A percentile compares a stretch with the other conserved stretches of the same genome.
Conservation (phyloP, 1,140 invertebrate species). For the Lordiphosa mommai region DNA sequence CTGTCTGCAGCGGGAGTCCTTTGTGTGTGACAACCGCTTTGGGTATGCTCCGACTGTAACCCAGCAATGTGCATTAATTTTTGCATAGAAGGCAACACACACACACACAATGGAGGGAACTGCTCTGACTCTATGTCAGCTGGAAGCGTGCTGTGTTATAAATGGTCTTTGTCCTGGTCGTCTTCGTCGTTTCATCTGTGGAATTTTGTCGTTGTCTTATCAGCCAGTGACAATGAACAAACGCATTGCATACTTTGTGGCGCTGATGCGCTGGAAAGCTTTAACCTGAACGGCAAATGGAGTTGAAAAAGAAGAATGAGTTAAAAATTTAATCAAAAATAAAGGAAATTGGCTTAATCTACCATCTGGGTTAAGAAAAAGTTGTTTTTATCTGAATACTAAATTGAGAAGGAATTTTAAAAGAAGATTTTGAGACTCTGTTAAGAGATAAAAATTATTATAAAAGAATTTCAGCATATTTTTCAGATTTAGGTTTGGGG, state of each 20-base stretch:
- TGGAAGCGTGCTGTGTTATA: slow-evolving; percentile 54
- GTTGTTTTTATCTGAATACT: too few species aligned
- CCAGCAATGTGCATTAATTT: slow-evolving; percentile 62
- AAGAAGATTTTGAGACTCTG: too few species aligned
- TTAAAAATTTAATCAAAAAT: too few species aligned
- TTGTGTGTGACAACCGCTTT: slow-evolving; percentile 61
- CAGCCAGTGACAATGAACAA: slow-evolving; percentile 29
- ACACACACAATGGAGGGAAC: slow-evolving; percentile 19
- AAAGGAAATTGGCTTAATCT: too few species aligned
- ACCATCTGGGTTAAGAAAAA: too few species aligned
- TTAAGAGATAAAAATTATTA: too few species aligned
- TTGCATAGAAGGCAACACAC: slow-evolving; percentile 50
- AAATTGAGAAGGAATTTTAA: too few species aligned
- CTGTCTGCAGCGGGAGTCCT: slow-evolving; percentile 37
- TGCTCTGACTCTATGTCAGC: slow-evolving; percentile 47
- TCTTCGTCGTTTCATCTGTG: slow-evolving; percentile 40
- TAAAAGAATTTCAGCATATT: too few species aligned
- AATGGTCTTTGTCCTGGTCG: slow-evolving; percentile 40
- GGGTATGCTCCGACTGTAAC: slow-evolving; percentile 22
- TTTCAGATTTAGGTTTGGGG: too few species aligned
- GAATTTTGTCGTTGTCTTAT: slow-evolving; percentile 50
- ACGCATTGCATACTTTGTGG: slow-evolving; percentile 30
- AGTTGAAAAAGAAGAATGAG: too few species aligned
- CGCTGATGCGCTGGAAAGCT: background rate
- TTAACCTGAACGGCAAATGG: background rate